These are phyloP conservation scores for Gila orcuttii DNA, from an alignment of 2,113 vertebrate genomes.

Conservation along the genomic window DNA sequence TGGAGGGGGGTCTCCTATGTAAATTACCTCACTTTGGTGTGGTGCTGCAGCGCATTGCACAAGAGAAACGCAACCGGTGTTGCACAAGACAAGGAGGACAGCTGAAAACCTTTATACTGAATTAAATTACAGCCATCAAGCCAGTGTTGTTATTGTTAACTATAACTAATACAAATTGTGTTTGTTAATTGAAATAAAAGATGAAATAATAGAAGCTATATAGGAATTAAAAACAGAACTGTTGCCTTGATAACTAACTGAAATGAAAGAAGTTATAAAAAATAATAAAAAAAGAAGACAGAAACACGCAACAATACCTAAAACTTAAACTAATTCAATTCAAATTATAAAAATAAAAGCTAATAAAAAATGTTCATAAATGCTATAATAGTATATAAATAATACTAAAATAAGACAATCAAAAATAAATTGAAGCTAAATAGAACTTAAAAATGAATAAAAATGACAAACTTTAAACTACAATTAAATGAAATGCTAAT, in stretches of 20 bases:
- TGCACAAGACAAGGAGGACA: not conserved
- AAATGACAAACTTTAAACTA: not conserved
- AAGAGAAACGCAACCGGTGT: slow-evolving; percentile 15
- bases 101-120: not conserved
- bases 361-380: too few relatives aligned
- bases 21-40: slow-evolving; percentile 29
- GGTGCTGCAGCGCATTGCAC: slow-evolving; percentile 17
- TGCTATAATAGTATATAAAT: too few relatives aligned
- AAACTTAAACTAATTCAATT: too few relatives aligned
- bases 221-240: too few relatives aligned
- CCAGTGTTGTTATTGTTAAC: not conserved
- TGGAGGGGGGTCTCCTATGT: not conserved
- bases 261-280: too few relatives aligned
- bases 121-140: not conserved
- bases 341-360: too few relatives aligned
- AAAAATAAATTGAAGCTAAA: too few relatives aligned
- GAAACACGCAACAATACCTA: too few relatives aligned
- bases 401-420: too few relatives aligned
- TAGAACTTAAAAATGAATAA: too few relatives aligned
- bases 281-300: too few relatives aligned
- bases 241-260: too few relatives aligned
- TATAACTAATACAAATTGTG: not conserved
- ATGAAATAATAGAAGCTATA: not conserved
- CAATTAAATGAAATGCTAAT: not conserved
- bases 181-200: not conserved